Percentiles rank a stretch among this genome's conserved stretches.
Conservation (phyloP, 2,888 invertebrate genomes). For the Chironomus tentans region DNA sequence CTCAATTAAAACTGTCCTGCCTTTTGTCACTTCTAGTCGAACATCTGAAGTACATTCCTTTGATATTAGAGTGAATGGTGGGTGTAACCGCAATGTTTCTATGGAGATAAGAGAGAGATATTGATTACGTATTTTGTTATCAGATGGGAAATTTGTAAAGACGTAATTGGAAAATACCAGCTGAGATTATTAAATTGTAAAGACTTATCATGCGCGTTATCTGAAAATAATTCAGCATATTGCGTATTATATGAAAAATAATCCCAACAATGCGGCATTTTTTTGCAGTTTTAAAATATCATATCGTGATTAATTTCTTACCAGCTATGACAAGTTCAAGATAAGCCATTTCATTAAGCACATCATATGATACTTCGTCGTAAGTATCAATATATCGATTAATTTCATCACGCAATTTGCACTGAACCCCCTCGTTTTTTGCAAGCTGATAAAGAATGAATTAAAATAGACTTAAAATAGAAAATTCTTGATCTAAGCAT, state of each 20-base stretch:
- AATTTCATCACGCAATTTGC: constrained; percentile 35
- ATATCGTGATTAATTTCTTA: constrained; percentile 28
- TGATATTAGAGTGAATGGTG: background rate
- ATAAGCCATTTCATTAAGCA: constrained; percentile 34
- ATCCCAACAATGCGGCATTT: too few relatives aligned
- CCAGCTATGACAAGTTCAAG: constrained; percentile 35
- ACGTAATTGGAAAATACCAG: background rate
- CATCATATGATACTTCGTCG: constrained; percentile 34
- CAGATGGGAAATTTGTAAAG: too few relatives aligned
- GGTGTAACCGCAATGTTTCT: constrained; percentile 6
- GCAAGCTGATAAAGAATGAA: constrained; percentile 31
- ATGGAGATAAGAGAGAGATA: background rate
- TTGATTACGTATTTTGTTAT: too few relatives aligned
- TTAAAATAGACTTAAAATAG: background rate
- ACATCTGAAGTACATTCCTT: background rate
- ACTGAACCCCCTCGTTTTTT: constrained; percentile 32
- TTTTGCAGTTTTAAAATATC: too few relatives aligned
- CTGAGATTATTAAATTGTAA: background rate
- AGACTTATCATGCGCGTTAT: background rate
- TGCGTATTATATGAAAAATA: background rate
- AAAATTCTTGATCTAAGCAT: background rate
- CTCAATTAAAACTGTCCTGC: background rate
- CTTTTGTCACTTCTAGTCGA: background rate
- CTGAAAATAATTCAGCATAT: background rate
- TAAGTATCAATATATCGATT: constrained; percentile 29